phyloP scores from a whole-genome alignment of 2,888 invertebrate species.

The Heterodera filipjevi region DNA sequence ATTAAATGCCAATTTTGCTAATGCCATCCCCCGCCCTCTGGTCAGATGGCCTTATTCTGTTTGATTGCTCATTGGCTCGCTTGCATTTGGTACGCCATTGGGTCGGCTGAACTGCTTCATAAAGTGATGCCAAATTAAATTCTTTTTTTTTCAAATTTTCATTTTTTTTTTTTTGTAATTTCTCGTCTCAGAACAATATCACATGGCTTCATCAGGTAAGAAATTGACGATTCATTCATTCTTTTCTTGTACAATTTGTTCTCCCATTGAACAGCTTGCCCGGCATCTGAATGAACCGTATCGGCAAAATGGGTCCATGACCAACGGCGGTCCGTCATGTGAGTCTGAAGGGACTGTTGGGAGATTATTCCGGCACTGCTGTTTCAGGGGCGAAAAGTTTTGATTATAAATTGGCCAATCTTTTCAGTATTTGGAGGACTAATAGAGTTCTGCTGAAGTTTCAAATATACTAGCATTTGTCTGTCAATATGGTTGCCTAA shows the following conservation, averaged over 20 bases:
- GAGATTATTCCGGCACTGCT: not conserved
- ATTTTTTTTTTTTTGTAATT: constrained; percentile 12
- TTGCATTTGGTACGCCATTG: constrained; percentile 98
- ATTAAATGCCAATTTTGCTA: too few relatives aligned
- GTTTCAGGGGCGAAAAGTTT: too few relatives aligned
- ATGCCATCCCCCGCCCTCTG: not conserved
- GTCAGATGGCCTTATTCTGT: constrained; percentile 89
- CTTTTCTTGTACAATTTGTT: not conserved
- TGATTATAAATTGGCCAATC: too few relatives aligned
- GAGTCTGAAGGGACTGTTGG: not conserved
- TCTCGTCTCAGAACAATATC: constrained; percentile 68
- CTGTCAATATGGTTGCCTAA: too few relatives aligned
- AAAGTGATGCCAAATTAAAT: constrained; percentile 67
- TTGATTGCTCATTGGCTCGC: constrained; percentile 99
- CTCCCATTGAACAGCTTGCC: constrained; percentile 40
- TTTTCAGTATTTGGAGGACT: too few relatives aligned
- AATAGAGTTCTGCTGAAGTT: too few relatives aligned
- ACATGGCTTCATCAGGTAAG: constrained; percentile 96
- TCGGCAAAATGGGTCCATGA: constrained; percentile 26
- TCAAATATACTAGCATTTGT: too few relatives aligned
- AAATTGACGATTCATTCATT: not conserved
- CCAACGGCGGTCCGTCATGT: constrained; percentile 10
- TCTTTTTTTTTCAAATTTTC: constrained; percentile 3
- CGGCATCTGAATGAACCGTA: constrained; percentile 60
- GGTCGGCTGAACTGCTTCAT: constrained; percentile 83